phyloP scores from a whole-genome alignment of 92 coral and sea anemone species.

The Epizoanthus ramosus region DNA sequence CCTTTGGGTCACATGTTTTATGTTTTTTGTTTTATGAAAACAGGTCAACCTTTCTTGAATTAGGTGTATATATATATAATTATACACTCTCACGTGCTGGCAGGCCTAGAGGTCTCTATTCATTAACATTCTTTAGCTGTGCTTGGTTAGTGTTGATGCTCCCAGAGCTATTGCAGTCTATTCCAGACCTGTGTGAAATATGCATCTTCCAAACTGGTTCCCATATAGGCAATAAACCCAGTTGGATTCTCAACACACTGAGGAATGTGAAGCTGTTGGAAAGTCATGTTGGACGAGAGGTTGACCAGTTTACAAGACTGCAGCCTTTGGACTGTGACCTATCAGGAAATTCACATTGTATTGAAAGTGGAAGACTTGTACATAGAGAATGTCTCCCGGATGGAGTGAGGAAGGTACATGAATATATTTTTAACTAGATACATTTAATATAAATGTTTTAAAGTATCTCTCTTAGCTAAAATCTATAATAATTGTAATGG shows the following conservation, averaged over 20 bases:
- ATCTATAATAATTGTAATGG: no score
- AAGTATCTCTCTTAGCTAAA: no score
- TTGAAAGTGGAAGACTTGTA: conserved; percentile 59
- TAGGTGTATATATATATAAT: no score
- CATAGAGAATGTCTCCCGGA: conserved; percentile 58
- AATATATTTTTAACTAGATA: background rate
- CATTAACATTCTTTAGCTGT: no score
- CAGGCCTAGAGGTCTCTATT: no score
- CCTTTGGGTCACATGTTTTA: no score
- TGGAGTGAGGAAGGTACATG: conserved; percentile 83
- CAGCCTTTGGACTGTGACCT: conserved; percentile 40
- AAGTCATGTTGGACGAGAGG: conserved; percentile 85
- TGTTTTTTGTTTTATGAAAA: no score
- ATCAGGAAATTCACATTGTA: conserved; percentile 52
- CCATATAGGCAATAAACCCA: conserved; percentile 63
- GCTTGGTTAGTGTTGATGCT: no score
- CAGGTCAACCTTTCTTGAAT: no score
- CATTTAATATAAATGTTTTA: background rate
- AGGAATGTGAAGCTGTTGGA: conserved; percentile 87
- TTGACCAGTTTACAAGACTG: conserved; percentile 78
- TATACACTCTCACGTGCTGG: no score
- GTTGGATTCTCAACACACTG: conserved; percentile 88
- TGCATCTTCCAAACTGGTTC: background rate
- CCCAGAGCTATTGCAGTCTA: no score
- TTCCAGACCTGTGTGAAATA: no score